These are phyloP conservation scores for Vanessa tameamea DNA, from an alignment of 1,140 invertebrate species.

Conservation along the genomic window DNA sequence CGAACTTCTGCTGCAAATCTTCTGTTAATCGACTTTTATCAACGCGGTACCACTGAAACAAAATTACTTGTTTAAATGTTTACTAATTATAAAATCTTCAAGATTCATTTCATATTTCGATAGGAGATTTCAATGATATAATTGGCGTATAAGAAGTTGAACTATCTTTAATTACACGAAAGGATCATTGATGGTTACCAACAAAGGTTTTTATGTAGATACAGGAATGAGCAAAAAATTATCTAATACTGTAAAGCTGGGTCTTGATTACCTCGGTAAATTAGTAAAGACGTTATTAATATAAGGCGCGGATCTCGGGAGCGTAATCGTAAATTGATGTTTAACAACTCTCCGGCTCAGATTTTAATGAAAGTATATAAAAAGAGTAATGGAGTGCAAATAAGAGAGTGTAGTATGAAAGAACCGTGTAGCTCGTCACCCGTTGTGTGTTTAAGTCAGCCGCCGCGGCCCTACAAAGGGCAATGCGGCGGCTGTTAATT, in stretches of 20 bases:
- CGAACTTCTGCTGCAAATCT: conserved; percentile 81
- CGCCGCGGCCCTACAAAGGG: conserved; percentile 76
- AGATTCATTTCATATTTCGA: conserved; percentile 1
- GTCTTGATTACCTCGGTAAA: conserved; percentile 32
- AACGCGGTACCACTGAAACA: conserved; percentile 86
- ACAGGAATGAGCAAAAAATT: conserved; percentile 26
- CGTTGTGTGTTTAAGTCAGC: conserved; percentile 78
- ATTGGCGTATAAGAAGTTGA: conserved; percentile 10
- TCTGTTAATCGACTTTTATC: conserved; percentile 75
- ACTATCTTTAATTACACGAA: neutral
- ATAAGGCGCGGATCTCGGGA: conserved; percentile 47
- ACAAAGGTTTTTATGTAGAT: conserved; percentile 5
- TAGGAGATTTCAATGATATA: neutral
- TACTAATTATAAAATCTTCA: neutral
- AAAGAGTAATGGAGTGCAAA: conserved; percentile 74
- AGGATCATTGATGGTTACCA: conserved; percentile 5
- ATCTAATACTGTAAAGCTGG: conserved; percentile 23
- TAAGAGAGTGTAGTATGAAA: conserved; percentile 71
- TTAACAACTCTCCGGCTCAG: conserved; percentile 55
- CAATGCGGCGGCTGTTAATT: conserved; percentile 77
- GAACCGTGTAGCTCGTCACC: conserved; percentile 69
- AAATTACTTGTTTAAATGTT: conserved; percentile 14
- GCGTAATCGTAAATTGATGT: conserved; percentile 64
- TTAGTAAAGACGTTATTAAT: conserved; percentile 36
- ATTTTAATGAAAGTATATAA: conserved; percentile 70